These are phyloP conservation scores for Acanthosepion lycidas DNA, from an alignment of 2,888 invertebrate species.

Conservation along the genomic window DNA sequence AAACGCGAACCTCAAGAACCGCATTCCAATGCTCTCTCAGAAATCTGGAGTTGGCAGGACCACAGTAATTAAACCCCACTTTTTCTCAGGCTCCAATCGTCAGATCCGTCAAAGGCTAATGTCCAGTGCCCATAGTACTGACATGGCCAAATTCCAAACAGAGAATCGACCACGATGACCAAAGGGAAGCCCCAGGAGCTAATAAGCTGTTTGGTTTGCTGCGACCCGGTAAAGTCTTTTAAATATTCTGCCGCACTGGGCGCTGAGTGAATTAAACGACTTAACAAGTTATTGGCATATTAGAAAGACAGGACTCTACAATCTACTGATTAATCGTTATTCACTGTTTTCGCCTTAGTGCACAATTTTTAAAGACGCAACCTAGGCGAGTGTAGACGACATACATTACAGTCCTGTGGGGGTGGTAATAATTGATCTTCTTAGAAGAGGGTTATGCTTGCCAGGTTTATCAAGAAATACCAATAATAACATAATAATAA, in stretches of 20 bases:
- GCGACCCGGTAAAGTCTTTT: not conserved
- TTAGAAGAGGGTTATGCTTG: not conserved
- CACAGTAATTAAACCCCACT: too few species aligned
- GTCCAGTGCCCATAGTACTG: not conserved
- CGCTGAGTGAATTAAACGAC: not conserved
- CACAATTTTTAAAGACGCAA: not conserved
- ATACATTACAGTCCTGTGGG: not conserved
- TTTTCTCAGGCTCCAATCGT: too few species aligned
- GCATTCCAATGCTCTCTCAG: too few species aligned
- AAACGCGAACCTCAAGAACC: too few species aligned
- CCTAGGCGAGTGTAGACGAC: not conserved
- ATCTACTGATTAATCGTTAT: not conserved
- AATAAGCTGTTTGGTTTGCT: not conserved
- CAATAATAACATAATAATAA: not conserved
- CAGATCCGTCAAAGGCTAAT: too few species aligned
- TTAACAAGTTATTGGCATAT: not conserved
- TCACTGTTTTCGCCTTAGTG: not conserved
- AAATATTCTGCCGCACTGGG: not conserved
- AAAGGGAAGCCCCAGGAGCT: not conserved
- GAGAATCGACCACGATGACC: not conserved
- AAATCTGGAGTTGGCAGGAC: too few species aligned
- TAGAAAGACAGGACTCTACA: not conserved
- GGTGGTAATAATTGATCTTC: not conserved
- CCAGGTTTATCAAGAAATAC: not conserved
- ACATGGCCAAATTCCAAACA: not conserved